Base-by-base conservation (phyloP, 1,140 invertebrate genomes). In the Leucophenga varia region DNA sequence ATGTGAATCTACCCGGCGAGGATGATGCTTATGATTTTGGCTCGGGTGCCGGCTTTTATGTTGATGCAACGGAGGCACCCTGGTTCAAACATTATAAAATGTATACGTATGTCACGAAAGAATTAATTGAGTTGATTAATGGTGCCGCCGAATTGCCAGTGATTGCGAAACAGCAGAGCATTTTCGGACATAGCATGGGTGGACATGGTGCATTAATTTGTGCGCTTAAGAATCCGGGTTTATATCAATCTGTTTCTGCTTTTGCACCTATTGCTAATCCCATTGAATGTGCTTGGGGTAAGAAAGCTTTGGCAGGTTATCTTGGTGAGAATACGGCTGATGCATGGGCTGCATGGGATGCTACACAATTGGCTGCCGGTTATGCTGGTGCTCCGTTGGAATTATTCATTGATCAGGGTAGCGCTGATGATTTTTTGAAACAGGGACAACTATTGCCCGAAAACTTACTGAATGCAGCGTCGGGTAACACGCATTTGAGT, bases 241-340 rank as follows among this genome's bases (percentile, higher is more conserved):
- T 89, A 47, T 99, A 93, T 76, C 84, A 84, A 56, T 89, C 89
- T 30, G 93, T 97, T 0, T 96, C 94, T 48, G 93, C 93, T n/a
- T 98, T 99, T 83, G 85, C 97, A 16, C 95, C 97, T 0, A 98
- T 98, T 65, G 86, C 86, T 40, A 95, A 98, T 79, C 95, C 96
- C 0, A 82, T 79, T 10, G 77, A 85, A 31, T 89, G 88, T 63
- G 81, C 84, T 3, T 98, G 95, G 94, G 95, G 95, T 1, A 77
- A 86, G 32, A 93, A 91, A 74, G 91, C 90, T 8, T 91, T 99
- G 49, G 77, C 76, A 47, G 91, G 89, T 5, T 98, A 98, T 72
- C 79, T 99, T 14, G 93, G 95, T 37, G 76, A 80, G 22, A 54
- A 73, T 10, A 76, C 84, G 65, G 84, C 60, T 61, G 73, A 77